Conservation (phyloP, 2,888 invertebrate genomes). For the Eugnorisma glareosa region DNA sequence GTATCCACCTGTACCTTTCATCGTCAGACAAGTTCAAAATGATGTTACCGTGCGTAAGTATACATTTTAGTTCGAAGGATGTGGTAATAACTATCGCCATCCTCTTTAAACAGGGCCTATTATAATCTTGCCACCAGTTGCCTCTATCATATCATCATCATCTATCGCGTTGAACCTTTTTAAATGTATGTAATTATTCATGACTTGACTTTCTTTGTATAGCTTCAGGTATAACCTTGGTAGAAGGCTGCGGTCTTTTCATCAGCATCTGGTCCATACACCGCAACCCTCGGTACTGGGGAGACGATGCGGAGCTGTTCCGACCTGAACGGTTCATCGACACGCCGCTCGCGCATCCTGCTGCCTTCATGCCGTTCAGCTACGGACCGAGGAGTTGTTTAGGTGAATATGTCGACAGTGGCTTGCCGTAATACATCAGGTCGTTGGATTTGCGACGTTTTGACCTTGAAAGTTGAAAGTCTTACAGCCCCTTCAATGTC, state of each 20-base stretch:
- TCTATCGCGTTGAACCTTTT: not conserved
- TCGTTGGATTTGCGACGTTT: not conserved
- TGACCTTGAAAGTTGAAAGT: not conserved
- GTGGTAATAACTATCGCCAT: not conserved
- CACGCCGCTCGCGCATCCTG: conserved; percentile 62
- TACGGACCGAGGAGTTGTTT: conserved; percentile 73
- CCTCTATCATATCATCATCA: not conserved
- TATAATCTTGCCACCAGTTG: not conserved
- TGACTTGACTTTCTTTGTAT: not conserved
- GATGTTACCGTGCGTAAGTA: conserved; percentile 65
- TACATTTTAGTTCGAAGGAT: not conserved
- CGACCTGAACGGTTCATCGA: conserved; percentile 74
- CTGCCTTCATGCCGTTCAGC: conserved; percentile 73
- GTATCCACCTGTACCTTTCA: conserved; percentile 70
- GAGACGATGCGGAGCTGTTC: conserved; percentile 72
- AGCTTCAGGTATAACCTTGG: conserved; percentile 66
- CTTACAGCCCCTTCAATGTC: not conserved
- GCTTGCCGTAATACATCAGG: not conserved
- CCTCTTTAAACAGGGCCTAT: not conserved
- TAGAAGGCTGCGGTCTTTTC: conserved; percentile 60
- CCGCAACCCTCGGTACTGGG: conserved; percentile 79
- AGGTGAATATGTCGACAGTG: conserved; percentile 65
- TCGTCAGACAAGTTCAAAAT: conserved; percentile 62
- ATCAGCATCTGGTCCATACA: conserved; percentile 78
- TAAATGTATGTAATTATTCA: not conserved